Base-by-base conservation (phyloP, 1,140 invertebrate genomes). In the Hydropsyche tenuis region DNA sequence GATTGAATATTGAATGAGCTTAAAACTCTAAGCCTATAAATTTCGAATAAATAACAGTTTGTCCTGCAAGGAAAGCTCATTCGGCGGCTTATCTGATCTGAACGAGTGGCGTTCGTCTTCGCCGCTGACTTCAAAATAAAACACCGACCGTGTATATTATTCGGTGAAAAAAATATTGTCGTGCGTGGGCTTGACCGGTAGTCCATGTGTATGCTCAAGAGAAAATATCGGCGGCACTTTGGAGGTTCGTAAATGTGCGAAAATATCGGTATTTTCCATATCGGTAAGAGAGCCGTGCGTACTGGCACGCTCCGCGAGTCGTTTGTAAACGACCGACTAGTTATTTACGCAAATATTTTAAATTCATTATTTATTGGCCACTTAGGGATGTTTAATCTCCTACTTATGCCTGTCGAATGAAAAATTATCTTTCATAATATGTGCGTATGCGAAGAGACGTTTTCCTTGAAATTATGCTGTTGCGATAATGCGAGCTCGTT, bases 1-100 rank as follows among this genome's bases (percentile, higher is more conserved):
- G 63, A 65, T 68, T 68, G 65, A 68, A 68, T 68, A 68, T 68
- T 23, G 12, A 68, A 65, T 65, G 65, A 45, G 65, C 45, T 48
- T 22, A 45, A 42, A 22, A 5, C 64, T 20, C 16, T 22, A 20
- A 43, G 43, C 37, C 65, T 43, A 48, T 68, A 68, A 68, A 68
- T 68, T 68, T 48, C 20, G 9, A 22, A 45, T 43, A 68, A 68
- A 68, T 68, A 68, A 68, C 65, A 68, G 22, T 48, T 68, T 45
- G 37, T 66, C 43, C 60, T 12, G 7, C 60, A 65, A 6, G 37
- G 9, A 45, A 45, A 48, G 43, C 22, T 23, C 18, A 43, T 45
- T 48, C 43, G 43, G 2, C 42, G 42, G 4, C 30, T 66, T 43
- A 66, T 66, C 63, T 27, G 42, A 66, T 66, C 63, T 37, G 30